phyloP scores from a whole-genome alignment of 64 coral and sea anemone genomes.

The Catalaphyllia jardinei region DNA sequence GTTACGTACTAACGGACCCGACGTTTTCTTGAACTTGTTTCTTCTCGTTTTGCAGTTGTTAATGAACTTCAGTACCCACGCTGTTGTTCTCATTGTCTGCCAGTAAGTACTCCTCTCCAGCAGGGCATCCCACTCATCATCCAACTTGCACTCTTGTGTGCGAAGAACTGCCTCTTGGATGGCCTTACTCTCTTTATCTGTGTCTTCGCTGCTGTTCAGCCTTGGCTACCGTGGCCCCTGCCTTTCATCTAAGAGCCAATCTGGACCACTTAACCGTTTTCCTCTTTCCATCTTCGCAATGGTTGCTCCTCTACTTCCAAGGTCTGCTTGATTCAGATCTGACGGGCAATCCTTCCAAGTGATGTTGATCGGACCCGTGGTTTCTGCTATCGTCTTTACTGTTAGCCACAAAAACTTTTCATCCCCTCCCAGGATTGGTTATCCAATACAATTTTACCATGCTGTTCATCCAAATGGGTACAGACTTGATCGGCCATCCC shows the following conservation, averaged over 20 bases:
- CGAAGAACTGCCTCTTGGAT: background rate
- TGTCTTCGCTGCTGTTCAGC: background rate
- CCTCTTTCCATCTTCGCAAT: slow-evolving; percentile 51
- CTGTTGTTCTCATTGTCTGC: too few relatives aligned
- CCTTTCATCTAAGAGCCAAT: too few relatives aligned
- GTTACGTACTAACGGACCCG: too few relatives aligned
- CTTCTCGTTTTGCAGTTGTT: too few relatives aligned
- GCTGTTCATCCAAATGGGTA: slow-evolving; percentile 66
- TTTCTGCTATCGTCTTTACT: slow-evolving; percentile 66
- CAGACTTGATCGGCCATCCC: slow-evolving; percentile 21
- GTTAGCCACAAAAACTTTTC: slow-evolving; percentile 47
- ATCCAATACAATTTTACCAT: slow-evolving; percentile 60
- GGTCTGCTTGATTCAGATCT: slow-evolving; percentile 52
- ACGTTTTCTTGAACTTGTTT: too few relatives aligned
- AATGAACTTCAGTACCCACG: too few relatives aligned
- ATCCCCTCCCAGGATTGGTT: too few relatives aligned
- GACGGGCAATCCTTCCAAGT: slow-evolving; percentile 48
- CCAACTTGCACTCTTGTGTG: slow-evolving; percentile 9
- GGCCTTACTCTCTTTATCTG: slow-evolving; percentile 11
- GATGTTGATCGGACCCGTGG: slow-evolving; percentile 11
- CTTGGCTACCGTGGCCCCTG: too few relatives aligned
- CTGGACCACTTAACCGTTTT: too few relatives aligned
- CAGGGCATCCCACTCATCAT: slow-evolving; percentile 57
- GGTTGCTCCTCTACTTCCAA: slow-evolving; percentile 48
- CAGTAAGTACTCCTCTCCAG: background rate